Evolutionary conservation across 2,797 vertebrate species (phyloP), one percentile per base, ranked within the genome.

Genomic region (Pseudomugil gertrudae): DNA sequence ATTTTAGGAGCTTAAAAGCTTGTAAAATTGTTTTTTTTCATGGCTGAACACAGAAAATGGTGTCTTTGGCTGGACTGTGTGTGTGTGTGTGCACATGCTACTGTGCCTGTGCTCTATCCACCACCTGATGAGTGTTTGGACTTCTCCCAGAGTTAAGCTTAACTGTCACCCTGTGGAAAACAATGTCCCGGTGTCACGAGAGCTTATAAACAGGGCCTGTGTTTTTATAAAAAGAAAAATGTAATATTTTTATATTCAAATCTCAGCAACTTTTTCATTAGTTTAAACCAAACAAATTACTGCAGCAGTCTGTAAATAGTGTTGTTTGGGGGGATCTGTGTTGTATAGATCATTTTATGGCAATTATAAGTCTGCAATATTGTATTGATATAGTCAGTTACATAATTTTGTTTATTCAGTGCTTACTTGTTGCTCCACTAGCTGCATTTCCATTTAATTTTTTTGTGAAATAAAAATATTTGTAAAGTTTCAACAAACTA

Each of bases 121-220:
- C 69, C 70, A 78, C 75, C 36, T 24, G 30, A 54, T 33, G 62
- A 77, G 72, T 32, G 63, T 63, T 76, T 53, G 78, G 72, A 76
- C 21, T 17, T 29, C 47, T 45, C 80, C 83, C 83, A 85, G 78
- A 72, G 59, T 81, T 61, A 57, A 80, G 85, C 77, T 88, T 83
- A 85, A 57, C 80, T 53, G 67, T 80, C 79, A n/a, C n/a, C n/a
- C n/a, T n/a, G n/a, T n/a, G n/a, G 3, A 40, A 17, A 14, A 40
- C 17, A n/a, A 3, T 14, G 4, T 38, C 13, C 59, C 70, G 58
- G 66, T 30, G 36, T 62, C 54, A 55, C 57, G 24, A 9, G 32
- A 81, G 68, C 59, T 32, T 40, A 54, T 52, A 38, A 17, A 54
- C 9, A 51, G 24, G 35, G 33, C 30, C 14, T 60, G 35, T 3